Conservation (phyloP, 2,888 invertebrate genomes). For the Pyrrhia umbra region DNA sequence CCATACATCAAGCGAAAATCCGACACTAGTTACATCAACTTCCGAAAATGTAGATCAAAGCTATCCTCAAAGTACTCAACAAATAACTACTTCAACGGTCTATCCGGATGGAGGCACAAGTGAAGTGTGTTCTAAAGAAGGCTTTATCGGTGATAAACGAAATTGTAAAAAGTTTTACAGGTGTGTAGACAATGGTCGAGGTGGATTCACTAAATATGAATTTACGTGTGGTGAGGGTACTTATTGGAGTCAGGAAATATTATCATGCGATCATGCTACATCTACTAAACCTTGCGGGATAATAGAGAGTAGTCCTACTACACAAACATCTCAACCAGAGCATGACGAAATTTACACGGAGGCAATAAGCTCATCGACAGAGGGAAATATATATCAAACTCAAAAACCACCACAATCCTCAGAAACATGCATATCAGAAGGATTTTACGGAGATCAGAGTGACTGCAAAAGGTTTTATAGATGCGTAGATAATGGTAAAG, state of each 20-base stretch:
- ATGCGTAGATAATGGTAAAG: conserved; percentile 91
- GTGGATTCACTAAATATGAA: conserved; percentile 91
- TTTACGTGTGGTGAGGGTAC: conserved; percentile 94
- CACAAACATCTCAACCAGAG: conserved; percentile 46
- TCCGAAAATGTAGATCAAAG: conserved; percentile 26
- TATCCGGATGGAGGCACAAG: conserved; percentile 25
- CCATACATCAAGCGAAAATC: conserved; percentile 22
- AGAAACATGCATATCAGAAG: conserved; percentile 89
- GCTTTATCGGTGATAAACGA: conserved; percentile 91
- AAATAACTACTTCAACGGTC: conserved; percentile 24
- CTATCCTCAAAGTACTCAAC: conserved; percentile 43
- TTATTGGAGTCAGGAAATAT: conserved; percentile 93
- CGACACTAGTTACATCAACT: conserved; percentile 15
- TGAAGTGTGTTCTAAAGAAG: conserved; percentile 46
- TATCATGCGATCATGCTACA: conserved; percentile 92
- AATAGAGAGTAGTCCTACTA: conserved; percentile 49
- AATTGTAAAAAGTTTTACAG: conserved; percentile 94
- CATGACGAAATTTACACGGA: conserved; percentile 57
- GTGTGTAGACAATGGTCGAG: conserved; percentile 92
- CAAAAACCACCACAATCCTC: conserved; percentile 54
- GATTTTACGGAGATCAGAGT: conserved; percentile 92
- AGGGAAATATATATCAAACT: conserved; percentile 42
- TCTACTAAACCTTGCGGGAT: conserved; percentile 46
- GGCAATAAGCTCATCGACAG: conserved; percentile 51
- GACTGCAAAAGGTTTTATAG: conserved; percentile 94